These are phyloP conservation scores for Onychomys arenicola DNA, from an alignment of 2,797 vertebrate genomes.

Conservation along the genomic window DNA sequence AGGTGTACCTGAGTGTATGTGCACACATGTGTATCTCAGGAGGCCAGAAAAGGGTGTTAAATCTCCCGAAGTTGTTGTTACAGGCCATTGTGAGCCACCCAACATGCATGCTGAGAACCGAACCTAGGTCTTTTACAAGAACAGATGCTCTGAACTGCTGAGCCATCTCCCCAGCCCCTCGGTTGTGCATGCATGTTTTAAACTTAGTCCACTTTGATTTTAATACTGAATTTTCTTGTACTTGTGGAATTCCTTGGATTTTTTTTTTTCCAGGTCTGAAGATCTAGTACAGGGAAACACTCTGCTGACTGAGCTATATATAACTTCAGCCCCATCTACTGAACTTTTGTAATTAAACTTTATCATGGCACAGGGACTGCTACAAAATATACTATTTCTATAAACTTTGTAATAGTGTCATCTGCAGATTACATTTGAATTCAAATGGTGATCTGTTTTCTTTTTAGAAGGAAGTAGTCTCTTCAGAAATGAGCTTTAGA, in stretches of 20 bases:
- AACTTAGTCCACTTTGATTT: slow-evolving; percentile 1
- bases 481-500: slow-evolving; percentile 3
- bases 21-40: background rate
- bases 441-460: background rate
- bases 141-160: background rate
- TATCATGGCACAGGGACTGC: background rate
- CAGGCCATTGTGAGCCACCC: background rate
- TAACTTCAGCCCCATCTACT: background rate
- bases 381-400: background rate
- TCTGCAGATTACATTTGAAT: background rate
- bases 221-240: slow-evolving; percentile 6
- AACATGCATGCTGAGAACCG: background rate
- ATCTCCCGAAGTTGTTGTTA: background rate
- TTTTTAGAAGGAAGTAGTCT: slow-evolving; percentile 34
- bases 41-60: background rate
- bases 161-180: background rate
- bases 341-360: slow-evolving; percentile 32
- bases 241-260: background rate
- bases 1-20: no score
- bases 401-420: slow-evolving; percentile 18
- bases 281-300: background rate
- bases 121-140: background rate
- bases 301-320: background rate
- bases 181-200: background rate
- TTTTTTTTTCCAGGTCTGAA: background rate